These are phyloP conservation scores for Nematostella vectensis DNA, from an alignment of 92 coral and sea anemone genomes.

Conservation along the genomic window DNA sequence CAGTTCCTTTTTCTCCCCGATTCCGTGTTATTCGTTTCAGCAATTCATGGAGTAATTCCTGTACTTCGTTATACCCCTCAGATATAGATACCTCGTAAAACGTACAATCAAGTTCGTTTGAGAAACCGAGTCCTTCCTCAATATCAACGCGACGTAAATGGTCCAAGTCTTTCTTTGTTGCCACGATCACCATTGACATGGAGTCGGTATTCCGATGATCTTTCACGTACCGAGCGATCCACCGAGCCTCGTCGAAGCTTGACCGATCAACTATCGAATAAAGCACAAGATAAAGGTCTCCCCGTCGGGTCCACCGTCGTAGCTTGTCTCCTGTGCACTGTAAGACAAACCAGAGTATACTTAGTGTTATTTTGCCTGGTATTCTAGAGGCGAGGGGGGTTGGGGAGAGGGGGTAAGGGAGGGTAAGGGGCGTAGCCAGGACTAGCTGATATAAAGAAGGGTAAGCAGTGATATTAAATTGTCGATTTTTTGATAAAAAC, in stretches of 20 bases:
- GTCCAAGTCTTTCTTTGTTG: constrained; percentile 52
- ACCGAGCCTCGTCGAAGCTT: constrained; percentile 46
- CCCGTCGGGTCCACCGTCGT: constrained; percentile 32
- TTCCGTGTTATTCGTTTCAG: constrained; percentile 27
- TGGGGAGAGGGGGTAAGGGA: too few relatives aligned
- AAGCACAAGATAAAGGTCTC: constrained; percentile 35
- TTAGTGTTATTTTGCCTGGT: not conserved
- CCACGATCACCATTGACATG: constrained; percentile 43
- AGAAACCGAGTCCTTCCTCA: constrained; percentile 43
- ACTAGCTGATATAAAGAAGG: too few relatives aligned
- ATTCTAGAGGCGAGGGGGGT: not conserved
- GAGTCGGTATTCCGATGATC: constrained; percentile 36
- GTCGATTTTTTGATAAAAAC: too few relatives aligned
- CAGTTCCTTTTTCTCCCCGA: constrained; percentile 12
- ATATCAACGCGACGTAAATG: constrained; percentile 43
- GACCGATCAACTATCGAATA: constrained; percentile 59
- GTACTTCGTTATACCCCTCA: constrained; percentile 46
- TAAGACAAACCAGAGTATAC: not conserved
- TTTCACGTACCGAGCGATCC: constrained; percentile 41
- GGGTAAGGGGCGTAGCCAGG: too few relatives aligned
- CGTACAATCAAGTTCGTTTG: constrained; percentile 40
- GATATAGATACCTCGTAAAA: constrained; percentile 53
- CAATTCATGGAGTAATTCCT: constrained; percentile 34
- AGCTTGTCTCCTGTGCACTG: constrained; percentile 51
- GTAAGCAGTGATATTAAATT: too few relatives aligned